Evolutionary conservation across 1,140 invertebrate genomes (phyloP).

Genomic region (Eumaeus atala): DNA sequence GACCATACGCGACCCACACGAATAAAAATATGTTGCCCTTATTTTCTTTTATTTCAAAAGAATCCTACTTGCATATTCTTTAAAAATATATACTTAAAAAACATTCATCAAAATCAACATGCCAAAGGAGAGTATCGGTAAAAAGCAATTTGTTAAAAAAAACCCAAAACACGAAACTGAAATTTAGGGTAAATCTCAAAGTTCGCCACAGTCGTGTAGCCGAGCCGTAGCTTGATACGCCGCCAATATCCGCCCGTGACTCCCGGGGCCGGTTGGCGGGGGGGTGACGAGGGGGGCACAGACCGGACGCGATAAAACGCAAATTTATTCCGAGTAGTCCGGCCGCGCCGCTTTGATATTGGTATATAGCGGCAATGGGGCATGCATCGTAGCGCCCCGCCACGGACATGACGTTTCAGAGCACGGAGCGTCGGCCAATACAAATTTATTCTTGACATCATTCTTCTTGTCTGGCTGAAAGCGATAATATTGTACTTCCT

Average conservation of each 20-base stretch:
- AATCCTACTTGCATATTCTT: too few relatives aligned
- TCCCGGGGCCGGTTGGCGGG: neutral
- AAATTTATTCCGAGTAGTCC: constrained; percentile 29
- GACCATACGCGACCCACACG: too few relatives aligned
- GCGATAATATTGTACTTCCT: too few relatives aligned
- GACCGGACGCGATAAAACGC: constrained; percentile 29
- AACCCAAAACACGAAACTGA: neutral
- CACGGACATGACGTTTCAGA: constrained; percentile 7
- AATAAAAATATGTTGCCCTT: too few relatives aligned
- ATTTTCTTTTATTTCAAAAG: too few relatives aligned
- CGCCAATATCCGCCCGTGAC: neutral
- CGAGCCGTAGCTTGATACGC: neutral
- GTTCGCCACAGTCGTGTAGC: neutral
- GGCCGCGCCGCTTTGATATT: constrained; percentile 17
- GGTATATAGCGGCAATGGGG: constrained; percentile 5
- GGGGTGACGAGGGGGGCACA: too few relatives aligned
- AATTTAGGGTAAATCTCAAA: constrained; percentile 8
- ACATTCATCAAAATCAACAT: too few relatives aligned
- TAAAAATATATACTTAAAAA: too few relatives aligned
- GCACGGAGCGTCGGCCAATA: neutral
- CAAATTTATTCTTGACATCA: constrained; percentile 2
- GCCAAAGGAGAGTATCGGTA: too few relatives aligned
- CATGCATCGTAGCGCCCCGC: neutral
- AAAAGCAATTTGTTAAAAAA: neutral
- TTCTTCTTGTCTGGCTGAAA: too few relatives aligned